A percentile compares a stretch with the other conserved stretches of the same genome.
Evolutionary conservation across 2,888 invertebrate genomes (phyloP).

Genomic region (Cacoxenus indagator): DNA sequence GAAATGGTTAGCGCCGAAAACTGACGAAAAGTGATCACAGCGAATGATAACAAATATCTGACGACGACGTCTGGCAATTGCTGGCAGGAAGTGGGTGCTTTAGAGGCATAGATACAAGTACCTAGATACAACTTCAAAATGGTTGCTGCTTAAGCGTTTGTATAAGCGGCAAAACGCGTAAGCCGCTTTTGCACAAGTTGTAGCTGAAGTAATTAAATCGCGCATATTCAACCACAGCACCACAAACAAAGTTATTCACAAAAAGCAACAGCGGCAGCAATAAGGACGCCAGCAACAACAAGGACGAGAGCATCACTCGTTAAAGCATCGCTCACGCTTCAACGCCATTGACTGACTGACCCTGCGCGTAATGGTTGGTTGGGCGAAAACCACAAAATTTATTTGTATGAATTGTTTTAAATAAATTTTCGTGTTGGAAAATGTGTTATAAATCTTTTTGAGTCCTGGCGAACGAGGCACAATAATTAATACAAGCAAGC

Average conservation of each 20-base stretch:
- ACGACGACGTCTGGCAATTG: not conserved
- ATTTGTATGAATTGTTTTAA: slow-evolving; percentile 21
- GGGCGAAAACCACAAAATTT: not conserved
- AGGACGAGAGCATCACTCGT: not conserved
- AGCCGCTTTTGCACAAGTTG: not conserved
- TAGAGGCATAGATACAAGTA: too few relatives aligned
- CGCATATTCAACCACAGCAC: not conserved
- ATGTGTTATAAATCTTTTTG: slow-evolving; percentile 23
- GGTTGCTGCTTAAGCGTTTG: not conserved
- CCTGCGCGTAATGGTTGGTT: too few relatives aligned
- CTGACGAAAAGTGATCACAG: not conserved
- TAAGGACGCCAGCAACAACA: not conserved
- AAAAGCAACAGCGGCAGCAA: not conserved
- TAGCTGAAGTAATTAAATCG: slow-evolving; percentile 12
- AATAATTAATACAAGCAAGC: not conserved
- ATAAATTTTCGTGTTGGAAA: slow-evolving; percentile 9
- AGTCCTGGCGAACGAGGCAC: not conserved
- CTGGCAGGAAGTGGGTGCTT: too few relatives aligned
- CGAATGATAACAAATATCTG: not conserved
- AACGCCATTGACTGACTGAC: too few relatives aligned
- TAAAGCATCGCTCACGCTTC: not conserved
- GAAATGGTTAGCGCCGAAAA: not conserved
- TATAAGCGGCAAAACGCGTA: not conserved
- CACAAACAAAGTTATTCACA: slow-evolving; percentile 12
- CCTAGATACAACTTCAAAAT: too few relatives aligned